These are phyloP conservation scores for Centropus bengalensis DNA, from an alignment of 2,113 vertebrate genomes.

Conservation along the genomic window DNA sequence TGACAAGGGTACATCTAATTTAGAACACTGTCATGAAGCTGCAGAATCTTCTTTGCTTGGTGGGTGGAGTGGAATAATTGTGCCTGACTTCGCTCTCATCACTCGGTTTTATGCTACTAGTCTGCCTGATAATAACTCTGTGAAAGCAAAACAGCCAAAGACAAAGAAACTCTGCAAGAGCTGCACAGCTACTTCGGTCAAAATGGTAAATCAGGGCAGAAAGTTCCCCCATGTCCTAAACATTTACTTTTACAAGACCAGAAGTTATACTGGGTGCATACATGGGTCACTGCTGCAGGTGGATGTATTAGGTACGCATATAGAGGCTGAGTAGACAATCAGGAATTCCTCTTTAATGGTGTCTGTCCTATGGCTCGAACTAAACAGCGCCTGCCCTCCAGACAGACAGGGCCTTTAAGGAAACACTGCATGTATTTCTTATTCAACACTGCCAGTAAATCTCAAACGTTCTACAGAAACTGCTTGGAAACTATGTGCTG, in stretches of 20 bases:
- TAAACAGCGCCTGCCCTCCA: neutral
- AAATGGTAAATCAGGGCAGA: neutral
- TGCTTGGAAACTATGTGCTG: neutral
- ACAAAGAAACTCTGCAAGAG: slow-evolving; percentile 10
- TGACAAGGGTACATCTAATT: slow-evolving; percentile 29
- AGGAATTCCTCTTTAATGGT: neutral
- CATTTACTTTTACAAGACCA: neutral
- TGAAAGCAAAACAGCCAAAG: neutral
- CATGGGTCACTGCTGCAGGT: neutral
- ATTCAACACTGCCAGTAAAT: neutral
- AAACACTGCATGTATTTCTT: neutral
- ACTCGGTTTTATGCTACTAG: neutral
- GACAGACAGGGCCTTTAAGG: neutral
- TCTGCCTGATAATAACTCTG: neutral
- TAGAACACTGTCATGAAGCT: slow-evolving; percentile 12
- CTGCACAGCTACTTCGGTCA: neutral
- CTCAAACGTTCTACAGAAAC: neutral
- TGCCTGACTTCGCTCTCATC: neutral
- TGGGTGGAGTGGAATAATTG: slow-evolving; percentile 33
- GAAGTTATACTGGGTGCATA: neutral
- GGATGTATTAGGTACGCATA: neutral
- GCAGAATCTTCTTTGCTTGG: slow-evolving; percentile 11
- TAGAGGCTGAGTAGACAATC: neutral
- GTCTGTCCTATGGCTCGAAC: neutral
- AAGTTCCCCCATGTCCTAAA: neutral